Base-by-base conservation (phyloP, 2,797 vertebrate species). In the Euthynnus affinis region DNA sequence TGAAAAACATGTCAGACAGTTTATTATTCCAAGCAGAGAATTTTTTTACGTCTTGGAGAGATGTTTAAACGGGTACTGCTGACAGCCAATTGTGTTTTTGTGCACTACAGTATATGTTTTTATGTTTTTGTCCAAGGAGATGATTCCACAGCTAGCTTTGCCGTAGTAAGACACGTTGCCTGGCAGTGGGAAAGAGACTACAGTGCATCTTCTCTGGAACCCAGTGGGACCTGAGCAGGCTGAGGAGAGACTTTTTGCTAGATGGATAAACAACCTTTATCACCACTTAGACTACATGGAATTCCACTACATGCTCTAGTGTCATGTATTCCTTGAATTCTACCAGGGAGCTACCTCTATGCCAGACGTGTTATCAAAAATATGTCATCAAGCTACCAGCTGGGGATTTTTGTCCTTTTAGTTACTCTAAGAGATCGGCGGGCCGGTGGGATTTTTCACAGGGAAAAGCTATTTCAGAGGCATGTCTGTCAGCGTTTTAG, bases 391-490 rank as follows among this genome's bases (percentile, higher is more conserved):
- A 55, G 75, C 64, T 42, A 25, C 34, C 60, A 69, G 72, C 20
- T 1, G 44, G 63, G 62, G 63, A 70, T 66, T 84, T 78, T 37
- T 76, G 71, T 64, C 71, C 73, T 87, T 74, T 81, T 46, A 70
- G 70, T 56, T 51, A 59, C 63, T 69, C 81, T 64, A 48, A 74
- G 46, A 5, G 32, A 74, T 59, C 49, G 52, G 32, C 49, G 2
- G 56, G 23, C 78, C 59, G 6, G 75, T 79, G 80, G 83, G 84
- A 84, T 86, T 85, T 88, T 81, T 87, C 81, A 82, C 77, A 63
- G 65, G 57, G 80, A 83, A 87, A 89, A 80, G 77, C 74, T 79
- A 79, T 81, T 90, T 87, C 55, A 69, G 71, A 84, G 81, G 84
- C 60, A 78, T 53, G 75, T 63, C 72, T 66, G 75, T 84, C 78